phyloP scores from a whole-genome alignment of 2,113 vertebrate genomes.

The Podarcis cretensis region DNA sequence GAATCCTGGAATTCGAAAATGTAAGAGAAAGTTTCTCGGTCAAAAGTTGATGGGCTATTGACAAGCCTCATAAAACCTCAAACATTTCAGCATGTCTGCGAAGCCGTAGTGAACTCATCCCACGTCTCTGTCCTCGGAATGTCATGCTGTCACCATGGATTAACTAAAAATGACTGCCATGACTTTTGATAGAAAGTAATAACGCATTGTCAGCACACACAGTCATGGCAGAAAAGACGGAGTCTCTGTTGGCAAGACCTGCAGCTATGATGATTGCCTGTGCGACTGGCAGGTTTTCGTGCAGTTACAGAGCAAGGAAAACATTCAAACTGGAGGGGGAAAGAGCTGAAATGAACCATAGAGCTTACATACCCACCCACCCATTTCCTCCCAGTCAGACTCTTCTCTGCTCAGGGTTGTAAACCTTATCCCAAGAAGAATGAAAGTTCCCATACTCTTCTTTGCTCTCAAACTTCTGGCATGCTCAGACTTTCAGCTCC shows the following conservation, averaged over 20 bases:
- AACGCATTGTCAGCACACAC: neutral
- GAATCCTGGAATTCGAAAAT: neutral
- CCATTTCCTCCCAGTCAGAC: neutral
- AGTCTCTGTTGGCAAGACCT: neutral
- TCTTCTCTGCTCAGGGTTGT: neutral
- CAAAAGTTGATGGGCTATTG: neutral
- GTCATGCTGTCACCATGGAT: conserved; percentile 3
- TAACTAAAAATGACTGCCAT: neutral
- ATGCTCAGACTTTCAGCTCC: neutral
- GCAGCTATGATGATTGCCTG: neutral
- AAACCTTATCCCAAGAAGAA: neutral
- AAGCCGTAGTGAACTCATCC: neutral
- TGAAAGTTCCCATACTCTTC: too few species aligned
- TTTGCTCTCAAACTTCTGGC: neutral
- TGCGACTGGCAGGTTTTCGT: neutral
- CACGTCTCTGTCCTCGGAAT: neutral
- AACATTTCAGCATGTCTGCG: neutral
- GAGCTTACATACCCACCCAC: neutral
- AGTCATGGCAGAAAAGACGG: neutral
- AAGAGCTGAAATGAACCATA: neutral
- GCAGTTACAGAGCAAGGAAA: neutral
- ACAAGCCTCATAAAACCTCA: neutral
- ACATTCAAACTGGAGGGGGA: neutral
- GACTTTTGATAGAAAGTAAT: neutral
- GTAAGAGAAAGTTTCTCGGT: neutral